Base-by-base conservation (phyloP, 2,888 invertebrate species). In the Orthosia incerta region DNA sequence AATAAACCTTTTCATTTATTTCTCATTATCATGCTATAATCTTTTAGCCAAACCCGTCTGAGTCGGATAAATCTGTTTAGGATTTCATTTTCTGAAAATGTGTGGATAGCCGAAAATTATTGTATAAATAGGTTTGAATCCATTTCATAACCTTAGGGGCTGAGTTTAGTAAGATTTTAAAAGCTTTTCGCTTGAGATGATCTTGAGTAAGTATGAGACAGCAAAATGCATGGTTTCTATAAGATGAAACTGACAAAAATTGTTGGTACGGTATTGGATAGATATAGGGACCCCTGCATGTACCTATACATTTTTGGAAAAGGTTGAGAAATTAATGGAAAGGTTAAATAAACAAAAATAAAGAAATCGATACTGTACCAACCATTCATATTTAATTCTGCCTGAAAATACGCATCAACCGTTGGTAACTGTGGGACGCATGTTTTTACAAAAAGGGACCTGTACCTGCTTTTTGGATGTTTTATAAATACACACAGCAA, bases 41-140 rank as follows among this genome's bases (percentile, higher is more conserved):
- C 61, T 77, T 76, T 77, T 76, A 77, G 46, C 56, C 69, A 77
- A 64, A 82, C 64, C 78, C 78, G 53, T 82, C 61, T 77, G 78
- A 82, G 62, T 68, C 53, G 76, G 70, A 77, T 77, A 82, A 79
- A 79, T 77, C 82, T 53, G 46, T 56, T 79, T 53, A 70, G 70
- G 70, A 26, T 56, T 64, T 82, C 60, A 70, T 82, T 79, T 78
- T 79, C 63, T 23, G 56, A 70, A 82, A 82, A 82, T 82, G 78
- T 79, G 82, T 82, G 77, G 59, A 69, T 57, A 61, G 63, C 70
- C 64, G 59, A 70, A 79, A 82, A 79, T 82, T 77, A 77, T 70
- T 77, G 63, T 62, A 55, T 71, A 79, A 77, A 82, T 82, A 79
- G 79, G 60, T 65, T 79, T 83, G 65, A 71, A 79, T 66, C 83